These are phyloP conservation scores for Drosophila quinaria DNA, from an alignment of 2,888 invertebrate genomes.

Conservation along the genomic window DNA sequence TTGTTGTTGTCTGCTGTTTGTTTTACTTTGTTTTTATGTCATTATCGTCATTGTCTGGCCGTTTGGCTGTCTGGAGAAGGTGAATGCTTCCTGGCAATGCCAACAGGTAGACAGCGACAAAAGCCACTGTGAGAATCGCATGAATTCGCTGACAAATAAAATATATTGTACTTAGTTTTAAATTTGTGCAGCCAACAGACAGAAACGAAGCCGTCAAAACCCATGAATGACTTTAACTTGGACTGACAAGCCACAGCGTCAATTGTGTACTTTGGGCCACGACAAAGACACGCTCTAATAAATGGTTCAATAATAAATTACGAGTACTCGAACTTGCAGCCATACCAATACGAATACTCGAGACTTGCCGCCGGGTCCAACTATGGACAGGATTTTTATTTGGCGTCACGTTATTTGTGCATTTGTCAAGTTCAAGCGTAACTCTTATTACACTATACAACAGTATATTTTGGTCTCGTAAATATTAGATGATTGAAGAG, in stretches of 20 bases:
- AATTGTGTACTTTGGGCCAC: conserved; percentile 58
- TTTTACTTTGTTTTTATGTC: conserved; percentile 66
- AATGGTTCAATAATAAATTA: conserved; percentile 80
- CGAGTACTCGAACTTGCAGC: conserved; percentile 22
- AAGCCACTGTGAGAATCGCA: conserved; percentile 70
- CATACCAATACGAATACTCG: conserved; percentile 3
- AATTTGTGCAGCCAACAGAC: conserved; percentile 51
- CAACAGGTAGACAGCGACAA: conserved; percentile 76
- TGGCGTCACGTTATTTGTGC: conserved; percentile 78
- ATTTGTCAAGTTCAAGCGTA: conserved; percentile 81
- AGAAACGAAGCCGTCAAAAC: conserved; percentile 66
- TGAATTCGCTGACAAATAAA: conserved; percentile 52
- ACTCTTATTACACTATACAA: conserved; percentile 57
- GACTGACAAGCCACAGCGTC: conserved; percentile 68
- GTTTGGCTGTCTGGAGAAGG: conserved; percentile 56
- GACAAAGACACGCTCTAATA: conserved; percentile 68
- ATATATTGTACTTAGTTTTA: conserved; percentile 52
- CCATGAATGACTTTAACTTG: conserved; percentile 53
- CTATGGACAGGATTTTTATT: conserved; percentile 41
- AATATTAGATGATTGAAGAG: background rate
- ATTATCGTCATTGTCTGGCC: conserved; percentile 62
- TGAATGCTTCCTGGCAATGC: conserved; percentile 81
- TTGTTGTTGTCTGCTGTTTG: conserved; percentile 58
- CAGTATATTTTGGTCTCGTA: conserved; percentile 11
- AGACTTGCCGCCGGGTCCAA: conserved; percentile 47